phyloP scores from a whole-genome alignment of 2,113 vertebrate species.

The Oreochromis niloticus region DNA sequence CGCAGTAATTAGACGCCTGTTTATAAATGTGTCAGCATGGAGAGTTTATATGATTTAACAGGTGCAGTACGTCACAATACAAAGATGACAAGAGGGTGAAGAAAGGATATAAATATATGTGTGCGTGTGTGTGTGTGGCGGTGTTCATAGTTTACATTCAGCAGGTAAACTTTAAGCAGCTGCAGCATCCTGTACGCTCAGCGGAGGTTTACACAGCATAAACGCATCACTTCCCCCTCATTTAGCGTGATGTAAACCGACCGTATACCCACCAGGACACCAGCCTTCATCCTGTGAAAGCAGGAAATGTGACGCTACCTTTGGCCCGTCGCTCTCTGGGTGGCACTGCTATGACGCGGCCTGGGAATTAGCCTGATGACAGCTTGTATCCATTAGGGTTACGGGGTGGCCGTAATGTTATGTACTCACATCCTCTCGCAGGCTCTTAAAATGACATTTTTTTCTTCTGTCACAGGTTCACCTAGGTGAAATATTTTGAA shows the following conservation, averaged over 20 bases:
- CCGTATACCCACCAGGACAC: not conserved
- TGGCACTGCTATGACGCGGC: conserved; percentile 31
- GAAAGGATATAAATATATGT: conserved; percentile 3
- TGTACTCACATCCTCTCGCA: conserved; percentile 20
- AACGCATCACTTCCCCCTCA: conserved; percentile 67
- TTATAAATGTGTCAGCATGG: conserved; percentile 27
- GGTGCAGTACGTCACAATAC: not conserved
- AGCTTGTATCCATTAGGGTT: conserved; percentile 51
- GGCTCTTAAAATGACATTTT: conserved; percentile 19
- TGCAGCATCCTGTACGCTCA: conserved; percentile 44
- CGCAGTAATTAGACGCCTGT: not conserved
- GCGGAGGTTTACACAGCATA: conserved; percentile 65
- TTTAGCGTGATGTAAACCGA: conserved; percentile 58
- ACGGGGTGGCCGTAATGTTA: not conserved
- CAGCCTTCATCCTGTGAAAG: conserved; percentile 11
- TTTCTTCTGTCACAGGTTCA: not conserved
- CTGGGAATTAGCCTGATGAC: conserved; percentile 42
- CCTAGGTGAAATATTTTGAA: conserved; percentile 23
- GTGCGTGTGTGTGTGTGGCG: not conserved
- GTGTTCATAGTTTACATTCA: conserved; percentile 47
- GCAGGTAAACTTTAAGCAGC: conserved; percentile 69
- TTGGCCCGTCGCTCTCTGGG: conserved; percentile 36
- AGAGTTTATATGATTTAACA: not conserved
- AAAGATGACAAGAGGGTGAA: not conserved
- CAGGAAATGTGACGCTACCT: conserved; percentile 22